Conservation (phyloP, 2,113 vertebrate species). For the Xenus cinereus region DNA sequence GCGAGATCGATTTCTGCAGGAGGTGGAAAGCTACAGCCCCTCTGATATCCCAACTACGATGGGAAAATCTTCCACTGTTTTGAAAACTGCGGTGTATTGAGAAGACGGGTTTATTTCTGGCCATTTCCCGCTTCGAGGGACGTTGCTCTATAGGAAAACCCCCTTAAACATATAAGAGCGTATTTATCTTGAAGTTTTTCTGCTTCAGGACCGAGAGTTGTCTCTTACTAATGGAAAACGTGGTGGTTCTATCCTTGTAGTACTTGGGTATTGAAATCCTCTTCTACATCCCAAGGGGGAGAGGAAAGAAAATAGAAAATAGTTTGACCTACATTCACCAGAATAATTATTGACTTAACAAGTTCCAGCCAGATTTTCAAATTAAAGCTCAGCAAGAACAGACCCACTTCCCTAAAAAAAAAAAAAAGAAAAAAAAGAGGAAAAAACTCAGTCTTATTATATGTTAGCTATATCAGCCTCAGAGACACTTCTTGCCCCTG, state of each 20-base stretch:
- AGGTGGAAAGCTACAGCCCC: background rate
- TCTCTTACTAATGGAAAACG: background rate
- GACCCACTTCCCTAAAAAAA: background rate
- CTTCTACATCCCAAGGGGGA: background rate
- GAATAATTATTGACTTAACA: slow-evolving; percentile 71
- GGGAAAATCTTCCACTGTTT: background rate
- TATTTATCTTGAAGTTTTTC: background rate
- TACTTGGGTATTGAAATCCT: background rate
- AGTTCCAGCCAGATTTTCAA: slow-evolving; percentile 53
- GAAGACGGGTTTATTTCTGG: background rate
- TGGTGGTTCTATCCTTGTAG: background rate
- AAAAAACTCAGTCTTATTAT: background rate
- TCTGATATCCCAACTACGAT: background rate
- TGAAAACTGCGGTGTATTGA: background rate
- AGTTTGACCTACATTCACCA: slow-evolving; percentile 69
- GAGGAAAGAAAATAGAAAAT: background rate
- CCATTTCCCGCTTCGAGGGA: background rate
- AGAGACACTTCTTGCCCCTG: background rate
- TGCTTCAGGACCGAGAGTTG: background rate
- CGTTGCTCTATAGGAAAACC: background rate
- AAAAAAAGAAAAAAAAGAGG: background rate
- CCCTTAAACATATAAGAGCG: background rate
- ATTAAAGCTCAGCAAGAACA: slow-evolving; percentile 61
- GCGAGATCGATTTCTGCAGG: background rate
- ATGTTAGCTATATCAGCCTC: background rate